A percentile compares a stretch with the other conserved stretches of the same genome.
These are phyloP conservation scores for Drosophila littoralis DNA, from an alignment of 1,140 invertebrate species.

Conservation along the genomic window DNA sequence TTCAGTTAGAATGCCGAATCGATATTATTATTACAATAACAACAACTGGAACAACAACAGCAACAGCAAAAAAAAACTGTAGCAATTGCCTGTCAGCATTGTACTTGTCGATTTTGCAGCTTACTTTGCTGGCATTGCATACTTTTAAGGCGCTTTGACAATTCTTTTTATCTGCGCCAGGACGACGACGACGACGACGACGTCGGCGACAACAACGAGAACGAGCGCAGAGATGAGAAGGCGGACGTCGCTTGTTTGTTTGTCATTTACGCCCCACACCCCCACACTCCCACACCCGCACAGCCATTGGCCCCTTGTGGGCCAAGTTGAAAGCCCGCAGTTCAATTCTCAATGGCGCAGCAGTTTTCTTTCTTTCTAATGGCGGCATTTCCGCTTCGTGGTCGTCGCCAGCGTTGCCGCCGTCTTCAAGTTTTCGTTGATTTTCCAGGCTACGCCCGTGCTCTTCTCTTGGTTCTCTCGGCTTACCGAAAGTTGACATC, in stretches of 20 bases:
- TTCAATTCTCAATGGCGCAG: conserved; percentile 82
- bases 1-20: conserved; percentile 64
- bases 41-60: conserved; percentile 12
- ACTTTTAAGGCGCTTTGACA: conserved; percentile 83
- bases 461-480: conserved; percentile 8
- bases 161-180: conserved; percentile 82
- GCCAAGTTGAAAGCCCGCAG: conserved; percentile 73
- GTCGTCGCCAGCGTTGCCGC: conserved; percentile 39
- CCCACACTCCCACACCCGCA: not conserved
- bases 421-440: conserved; percentile 29
- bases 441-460: not conserved
- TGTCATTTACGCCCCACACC: conserved; percentile 72
- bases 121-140: conserved; percentile 82
- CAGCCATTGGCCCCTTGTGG: conserved; percentile 29
- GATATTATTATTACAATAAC: conserved; percentile 83
- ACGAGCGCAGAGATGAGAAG: conserved; percentile 27
- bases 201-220: conserved; percentile 2
- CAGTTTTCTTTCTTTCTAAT: conserved; percentile 81
- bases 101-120: conserved; percentile 83
- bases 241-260: conserved; percentile 79
- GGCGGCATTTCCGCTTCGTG: conserved; percentile 74
- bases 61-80: conserved; percentile 45
- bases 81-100: conserved; percentile 84
- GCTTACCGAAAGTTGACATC: conserved; percentile 71
- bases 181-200: conserved; percentile 40